A percentile compares a stretch with the other conserved stretches of the same genome.
Evolutionary conservation across 2,888 invertebrate species (phyloP).

Genomic region (Xanthorhoe spadicearia): DNA sequence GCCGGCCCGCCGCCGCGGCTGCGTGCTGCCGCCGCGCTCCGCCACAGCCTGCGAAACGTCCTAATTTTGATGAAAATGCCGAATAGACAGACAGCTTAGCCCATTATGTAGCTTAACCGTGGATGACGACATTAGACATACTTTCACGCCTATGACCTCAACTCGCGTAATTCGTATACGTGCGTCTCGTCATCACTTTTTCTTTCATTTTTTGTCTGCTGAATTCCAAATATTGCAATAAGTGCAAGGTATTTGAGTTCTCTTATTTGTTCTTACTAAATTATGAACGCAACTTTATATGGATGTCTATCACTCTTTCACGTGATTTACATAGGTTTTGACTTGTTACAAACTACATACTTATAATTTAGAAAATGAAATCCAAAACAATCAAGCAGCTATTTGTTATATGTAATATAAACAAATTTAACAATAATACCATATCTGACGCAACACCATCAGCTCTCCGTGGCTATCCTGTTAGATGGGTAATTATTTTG

Average conservation of each 20-base stretch:
- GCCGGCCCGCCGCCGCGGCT: slow-evolving; percentile 49
- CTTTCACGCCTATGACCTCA: slow-evolving; percentile 39
- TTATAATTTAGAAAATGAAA: too few species aligned
- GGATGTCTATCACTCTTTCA: too few species aligned
- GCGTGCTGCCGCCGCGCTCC: slow-evolving; percentile 50
- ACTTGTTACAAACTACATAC: too few species aligned
- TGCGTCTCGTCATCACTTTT: slow-evolving; percentile 12
- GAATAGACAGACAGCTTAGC: slow-evolving; percentile 37
- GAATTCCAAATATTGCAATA: not conserved
- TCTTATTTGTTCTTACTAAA: too few species aligned
- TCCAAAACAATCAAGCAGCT: too few species aligned
- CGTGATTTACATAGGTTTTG: too few species aligned
- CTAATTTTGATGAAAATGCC: slow-evolving; percentile 44
- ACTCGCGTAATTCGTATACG: slow-evolving; percentile 20
- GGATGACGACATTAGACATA: slow-evolving; percentile 39
- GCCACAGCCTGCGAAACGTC: slow-evolving; percentile 42
- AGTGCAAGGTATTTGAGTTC: not conserved
- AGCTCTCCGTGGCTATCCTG: slow-evolving; percentile 15
- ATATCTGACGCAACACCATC: slow-evolving; percentile 30
- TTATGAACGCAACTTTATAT: too few species aligned
- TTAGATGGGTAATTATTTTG: slow-evolving; percentile 19
- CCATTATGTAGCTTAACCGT: slow-evolving; percentile 38
- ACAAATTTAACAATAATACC: slow-evolving; percentile 6
- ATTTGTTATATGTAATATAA: not conserved
- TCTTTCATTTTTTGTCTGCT: not conserved